These are phyloP conservation scores for Cepaea nemoralis DNA, from an alignment of 1,140 invertebrate genomes.

Conservation along the genomic window DNA sequence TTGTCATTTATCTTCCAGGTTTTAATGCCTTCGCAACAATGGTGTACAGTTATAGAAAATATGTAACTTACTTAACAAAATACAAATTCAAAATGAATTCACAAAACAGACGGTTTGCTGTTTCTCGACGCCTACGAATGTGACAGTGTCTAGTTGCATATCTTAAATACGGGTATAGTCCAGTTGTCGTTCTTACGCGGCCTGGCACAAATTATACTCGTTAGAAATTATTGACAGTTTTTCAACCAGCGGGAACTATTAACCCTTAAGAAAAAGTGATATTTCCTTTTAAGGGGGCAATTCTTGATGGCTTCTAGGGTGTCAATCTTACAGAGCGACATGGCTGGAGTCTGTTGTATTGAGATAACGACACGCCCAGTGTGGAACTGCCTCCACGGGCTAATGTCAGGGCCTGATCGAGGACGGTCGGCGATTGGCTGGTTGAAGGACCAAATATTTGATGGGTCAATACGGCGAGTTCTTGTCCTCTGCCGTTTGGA, in stretches of 20 bases:
- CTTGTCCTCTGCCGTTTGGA: neutral
- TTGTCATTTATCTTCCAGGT: no score
- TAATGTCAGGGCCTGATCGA: neutral
- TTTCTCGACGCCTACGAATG: no score
- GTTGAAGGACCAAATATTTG: neutral
- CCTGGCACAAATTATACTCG: neutral
- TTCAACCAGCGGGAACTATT: neutral
- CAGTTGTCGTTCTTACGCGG: neutral
- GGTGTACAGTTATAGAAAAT: no score
- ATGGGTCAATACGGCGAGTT: slow-evolving; percentile 7
- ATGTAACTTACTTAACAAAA: no score
- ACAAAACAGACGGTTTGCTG: no score
- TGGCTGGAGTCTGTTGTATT: neutral
- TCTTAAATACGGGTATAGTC: neutral
- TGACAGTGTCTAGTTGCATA: no score
- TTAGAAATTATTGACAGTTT: slow-evolving; percentile 10
- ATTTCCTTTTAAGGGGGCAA: neutral
- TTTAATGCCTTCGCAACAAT: no score
- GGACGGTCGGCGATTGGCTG: slow-evolving; percentile 8
- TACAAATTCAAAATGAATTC: no score
- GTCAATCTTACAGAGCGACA: neutral
- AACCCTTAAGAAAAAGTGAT: neutral
- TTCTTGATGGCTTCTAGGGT: neutral
- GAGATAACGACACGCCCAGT: neutral
- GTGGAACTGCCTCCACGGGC: neutral